Conservation (phyloP, 2,888 invertebrate species). For the Melanophora roralis region DNA sequence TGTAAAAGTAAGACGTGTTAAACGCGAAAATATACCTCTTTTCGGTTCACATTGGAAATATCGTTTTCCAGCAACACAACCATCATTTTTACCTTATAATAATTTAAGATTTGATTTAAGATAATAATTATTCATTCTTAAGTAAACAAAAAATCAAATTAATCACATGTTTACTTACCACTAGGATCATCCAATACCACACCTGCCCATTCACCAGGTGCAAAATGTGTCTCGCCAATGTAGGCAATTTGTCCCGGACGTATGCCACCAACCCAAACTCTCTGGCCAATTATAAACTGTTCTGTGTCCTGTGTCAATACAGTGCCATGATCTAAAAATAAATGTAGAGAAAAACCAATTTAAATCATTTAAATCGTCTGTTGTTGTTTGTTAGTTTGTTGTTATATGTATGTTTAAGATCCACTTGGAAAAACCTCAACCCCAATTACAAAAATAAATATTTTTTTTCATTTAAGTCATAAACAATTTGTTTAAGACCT, state of each 20-base stretch:
- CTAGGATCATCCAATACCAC: constrained; percentile 96
- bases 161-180: constrained; percentile 78
- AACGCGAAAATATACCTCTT: constrained; percentile 94
- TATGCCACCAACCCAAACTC: constrained; percentile 94
- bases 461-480: neutral
- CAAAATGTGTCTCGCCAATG: constrained; percentile 93
- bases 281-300: constrained; percentile 96
- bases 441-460: neutral
- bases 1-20: constrained; percentile 88
- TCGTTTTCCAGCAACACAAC: constrained; percentile 92
- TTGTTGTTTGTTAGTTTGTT: neutral
- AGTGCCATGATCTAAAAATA: constrained; percentile 83
- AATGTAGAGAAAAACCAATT: constrained; percentile 5
- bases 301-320: constrained; percentile 94
- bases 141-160: neutral
- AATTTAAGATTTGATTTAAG: constrained; percentile 5
- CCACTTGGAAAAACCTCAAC: neutral
- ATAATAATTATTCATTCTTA: neutral
- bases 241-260: constrained; percentile 96
- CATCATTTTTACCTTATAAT: constrained; percentile 93
- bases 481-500: neutral
- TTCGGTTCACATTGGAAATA: constrained; percentile 96
- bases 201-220: constrained; percentile 98
- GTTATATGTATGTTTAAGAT: neutral
- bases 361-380: neutral